Conservation (phyloP, 2,797 vertebrate genomes). For the Lutjanus argentimaculatus region DNA sequence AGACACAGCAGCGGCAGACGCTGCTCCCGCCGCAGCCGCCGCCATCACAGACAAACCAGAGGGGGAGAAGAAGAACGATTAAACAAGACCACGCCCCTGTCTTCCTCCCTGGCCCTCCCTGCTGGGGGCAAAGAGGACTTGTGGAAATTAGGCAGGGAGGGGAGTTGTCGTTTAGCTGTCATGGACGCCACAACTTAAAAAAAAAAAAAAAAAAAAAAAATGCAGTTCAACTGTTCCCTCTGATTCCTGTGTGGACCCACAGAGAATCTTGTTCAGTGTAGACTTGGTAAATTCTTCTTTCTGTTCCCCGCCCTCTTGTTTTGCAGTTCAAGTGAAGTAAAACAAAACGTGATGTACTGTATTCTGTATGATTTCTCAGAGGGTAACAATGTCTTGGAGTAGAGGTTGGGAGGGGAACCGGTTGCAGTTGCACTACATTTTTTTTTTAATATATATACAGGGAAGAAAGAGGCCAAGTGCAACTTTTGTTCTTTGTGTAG, state of each 20-base stretch:
- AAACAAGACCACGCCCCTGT: slow-evolving; percentile 58
- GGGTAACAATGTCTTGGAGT: slow-evolving; percentile 79
- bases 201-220: slow-evolving; percentile 58
- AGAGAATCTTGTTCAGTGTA: slow-evolving; percentile 85
- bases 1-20: slow-evolving; percentile 60
- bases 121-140: slow-evolving; percentile 76
- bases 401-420: slow-evolving; percentile 60
- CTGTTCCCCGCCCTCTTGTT: slow-evolving; percentile 82
- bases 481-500: slow-evolving; percentile 78
- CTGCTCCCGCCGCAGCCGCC: slow-evolving; percentile 40
- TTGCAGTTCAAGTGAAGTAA: slow-evolving; percentile 90
- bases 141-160: slow-evolving; percentile 71
- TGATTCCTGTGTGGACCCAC: slow-evolving; percentile 83
- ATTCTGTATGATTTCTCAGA: slow-evolving; percentile 87
- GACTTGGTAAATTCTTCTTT: slow-evolving; percentile 83
- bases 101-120: slow-evolving; percentile 59
- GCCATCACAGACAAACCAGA: slow-evolving; percentile 90
- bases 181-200: slow-evolving; percentile 71
- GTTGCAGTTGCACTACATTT: slow-evolving; percentile 72
- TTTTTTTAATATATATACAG: slow-evolving; percentile 59
- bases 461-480: slow-evolving; percentile 73
- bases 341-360: slow-evolving; percentile 90
- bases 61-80: slow-evolving; percentile 95
- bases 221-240: slow-evolving; percentile 82
- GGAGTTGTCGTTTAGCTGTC: slow-evolving; percentile 78